These are phyloP conservation scores for Prunella strophiata DNA, from an alignment of 2,797 vertebrate species.

Conservation along the genomic window DNA sequence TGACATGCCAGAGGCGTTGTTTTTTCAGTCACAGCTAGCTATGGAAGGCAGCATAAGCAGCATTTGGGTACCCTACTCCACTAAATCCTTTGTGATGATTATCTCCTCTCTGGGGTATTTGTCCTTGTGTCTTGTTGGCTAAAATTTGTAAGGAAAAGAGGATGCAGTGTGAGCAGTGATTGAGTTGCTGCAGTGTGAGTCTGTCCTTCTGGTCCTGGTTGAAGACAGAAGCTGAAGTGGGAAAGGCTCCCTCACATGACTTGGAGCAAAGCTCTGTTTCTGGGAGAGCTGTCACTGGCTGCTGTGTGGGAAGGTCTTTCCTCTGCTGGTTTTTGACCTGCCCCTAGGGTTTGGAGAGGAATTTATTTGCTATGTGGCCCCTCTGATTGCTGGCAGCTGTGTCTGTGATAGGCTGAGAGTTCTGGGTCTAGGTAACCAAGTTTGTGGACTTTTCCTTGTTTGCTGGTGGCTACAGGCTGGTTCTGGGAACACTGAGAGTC, in stretches of 20 bases:
- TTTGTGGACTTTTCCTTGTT: not conserved
- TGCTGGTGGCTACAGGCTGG: not conserved
- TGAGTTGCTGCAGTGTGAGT: not conserved
- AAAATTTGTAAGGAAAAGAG: not conserved
- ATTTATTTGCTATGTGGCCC: not conserved
- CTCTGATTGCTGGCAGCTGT: not conserved
- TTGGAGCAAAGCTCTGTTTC: not conserved
- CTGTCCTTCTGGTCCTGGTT: not conserved
- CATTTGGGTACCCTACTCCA: not conserved
- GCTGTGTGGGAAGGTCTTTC: conserved; percentile 20
- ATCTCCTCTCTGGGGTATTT: not conserved
- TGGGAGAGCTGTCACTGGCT: not conserved
- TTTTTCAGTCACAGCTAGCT: not conserved
- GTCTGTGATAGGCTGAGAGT: not conserved
- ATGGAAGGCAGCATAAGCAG: not conserved
- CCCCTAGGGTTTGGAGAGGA: not conserved
- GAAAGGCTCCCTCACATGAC: not conserved
- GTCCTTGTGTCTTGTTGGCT: not conserved
- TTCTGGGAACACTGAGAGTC: not conserved
- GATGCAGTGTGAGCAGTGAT: not conserved
- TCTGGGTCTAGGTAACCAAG: not conserved
- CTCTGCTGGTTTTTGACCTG: conserved; percentile 44
- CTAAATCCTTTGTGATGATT: not conserved
- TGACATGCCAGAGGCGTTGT: not conserved
- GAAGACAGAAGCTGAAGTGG: not conserved